A percentile compares a stretch with the other conserved stretches of the same genome.
Evolutionary conservation across 2,797 vertebrate species (phyloP).

Genomic region (Alosa sapidissima): DNA sequence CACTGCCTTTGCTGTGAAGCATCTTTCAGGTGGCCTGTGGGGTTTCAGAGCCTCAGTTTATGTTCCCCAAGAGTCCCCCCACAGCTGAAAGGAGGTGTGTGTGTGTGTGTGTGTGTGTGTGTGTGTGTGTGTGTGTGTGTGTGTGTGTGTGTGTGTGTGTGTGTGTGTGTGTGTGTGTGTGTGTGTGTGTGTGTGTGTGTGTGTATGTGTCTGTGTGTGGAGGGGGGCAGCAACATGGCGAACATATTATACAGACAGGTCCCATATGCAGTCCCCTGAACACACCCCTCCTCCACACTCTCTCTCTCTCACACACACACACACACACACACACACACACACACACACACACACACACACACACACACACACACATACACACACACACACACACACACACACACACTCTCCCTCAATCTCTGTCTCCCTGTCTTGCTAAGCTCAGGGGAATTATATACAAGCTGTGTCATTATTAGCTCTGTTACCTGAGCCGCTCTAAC

Average conservation of each 20-base stretch:
- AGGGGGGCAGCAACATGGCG: conserved; percentile 17
- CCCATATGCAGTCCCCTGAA: conserved; percentile 10
- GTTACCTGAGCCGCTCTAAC: conserved; percentile 45
- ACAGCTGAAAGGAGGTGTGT: not conserved
- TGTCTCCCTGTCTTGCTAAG: conserved; percentile 24
- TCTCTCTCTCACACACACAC: not conserved
- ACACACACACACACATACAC: conserved; percentile 14
- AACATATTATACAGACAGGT: conserved; percentile 44
- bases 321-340: conserved; percentile 15
- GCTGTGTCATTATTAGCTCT: conserved; percentile 50
- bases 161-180: too few relatives aligned
- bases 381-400: not conserved
- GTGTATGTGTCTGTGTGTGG: conserved; percentile 27
- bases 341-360: not conserved
- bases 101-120: conserved; percentile 8
- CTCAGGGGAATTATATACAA: conserved; percentile 47
- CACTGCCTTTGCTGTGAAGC: conserved; percentile 31
- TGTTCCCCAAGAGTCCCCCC: conserved; percentile 23
- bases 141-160: conserved; percentile 29
- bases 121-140: not conserved
- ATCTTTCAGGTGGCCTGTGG: conserved; percentile 36
- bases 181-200: too few relatives aligned
- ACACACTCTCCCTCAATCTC: conserved; percentile 3
- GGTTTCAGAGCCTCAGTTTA: not conserved
- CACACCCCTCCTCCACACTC: not conserved